Conservation (phyloP, 1,140 invertebrate species). For the Chlorops oryzae region DNA sequence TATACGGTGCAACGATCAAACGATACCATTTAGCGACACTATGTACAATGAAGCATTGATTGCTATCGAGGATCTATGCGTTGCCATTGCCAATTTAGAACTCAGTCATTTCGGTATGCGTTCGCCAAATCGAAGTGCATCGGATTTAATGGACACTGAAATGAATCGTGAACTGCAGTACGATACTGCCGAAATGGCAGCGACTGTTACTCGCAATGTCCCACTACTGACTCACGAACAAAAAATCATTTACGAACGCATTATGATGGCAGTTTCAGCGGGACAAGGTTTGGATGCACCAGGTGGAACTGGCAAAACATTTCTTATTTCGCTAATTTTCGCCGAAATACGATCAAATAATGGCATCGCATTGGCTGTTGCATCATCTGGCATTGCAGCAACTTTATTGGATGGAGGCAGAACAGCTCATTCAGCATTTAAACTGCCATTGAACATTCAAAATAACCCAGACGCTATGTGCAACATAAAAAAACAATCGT, state of each 20-base stretch:
- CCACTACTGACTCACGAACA: slow-evolving; percentile 16
- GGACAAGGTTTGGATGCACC: too few relatives aligned
- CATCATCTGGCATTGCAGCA: too few relatives aligned
- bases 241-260: slow-evolving; percentile 17
- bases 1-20: slow-evolving; percentile 30
- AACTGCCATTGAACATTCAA: slow-evolving; percentile 3
- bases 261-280: slow-evolving; percentile 14
- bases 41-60: slow-evolving; percentile 38
- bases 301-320: neutral
- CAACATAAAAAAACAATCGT: slow-evolving; percentile 14
- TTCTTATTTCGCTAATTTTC: neutral
- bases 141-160: slow-evolving; percentile 27
- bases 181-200: slow-evolving; percentile 16
- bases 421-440: slow-evolving; percentile 6
- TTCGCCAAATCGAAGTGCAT: slow-evolving; percentile 28
- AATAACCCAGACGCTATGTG: slow-evolving; percentile 11
- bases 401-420: slow-evolving; percentile 8
- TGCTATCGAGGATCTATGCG: slow-evolving; percentile 36
- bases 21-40: slow-evolving; percentile 10
- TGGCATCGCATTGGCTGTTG: slow-evolving; percentile 12
- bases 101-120: slow-evolving; percentile 30
- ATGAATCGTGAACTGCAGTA: slow-evolving; percentile 24
- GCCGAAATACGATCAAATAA: slow-evolving; percentile 12
- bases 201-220: slow-evolving; percentile 8
- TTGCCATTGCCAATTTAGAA: slow-evolving; percentile 24